Evolutionary conservation across 2,797 vertebrate genomes (phyloP), one percentile per base, ranked within the genome.

Genomic region (Crocidura indochinensis): DNA sequence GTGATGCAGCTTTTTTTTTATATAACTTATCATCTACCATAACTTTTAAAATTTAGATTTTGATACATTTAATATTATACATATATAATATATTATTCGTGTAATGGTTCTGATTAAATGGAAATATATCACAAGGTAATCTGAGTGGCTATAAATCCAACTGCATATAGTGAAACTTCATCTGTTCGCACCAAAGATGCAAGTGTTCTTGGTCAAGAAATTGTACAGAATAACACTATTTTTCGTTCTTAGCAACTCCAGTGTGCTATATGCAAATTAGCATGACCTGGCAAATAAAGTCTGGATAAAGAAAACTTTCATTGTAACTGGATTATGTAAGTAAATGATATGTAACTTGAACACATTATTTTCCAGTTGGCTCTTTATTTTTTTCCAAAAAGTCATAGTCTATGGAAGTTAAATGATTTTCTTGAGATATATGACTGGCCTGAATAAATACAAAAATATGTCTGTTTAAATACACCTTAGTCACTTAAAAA

Each of bases 81-180:
- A n/a, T n/a, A n/a, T n/a, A n/a, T n/a, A n/a, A n/a, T n/a, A n/a
- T n/a, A n/a, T n/a, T n/a, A n/a, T n/a, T n/a, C n/a, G n/a, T n/a
- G n/a, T n/a, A n/a, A n/a, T n/a, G n/a, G n/a, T n/a, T n/a, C 77
- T 87, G 46, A 78, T 72, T 56, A 27, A 60, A n/a, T 27, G 44
- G 27, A 90, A n/a, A 72, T 81, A 53, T 44, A 9, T 38, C 47
- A 91, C 29, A 46, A 68, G 47, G 67, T 49, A 62, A 88, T 77
- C 46, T 84, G 77, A 77, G 49, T 49, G 24, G 8, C 15, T 56
- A 71, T 75, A 81, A 46, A 87, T 81, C 17, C 62, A 88, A 31
- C 84, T 29, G 27, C 12, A 29, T 11, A 62, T 8, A 24, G 27
- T 56, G 14, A 29, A 27, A 19, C 20, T 79, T 85, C 29, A 64